Base-by-base conservation (phyloP, 1,140 invertebrate species). In the Drosophila ogumai region DNA sequence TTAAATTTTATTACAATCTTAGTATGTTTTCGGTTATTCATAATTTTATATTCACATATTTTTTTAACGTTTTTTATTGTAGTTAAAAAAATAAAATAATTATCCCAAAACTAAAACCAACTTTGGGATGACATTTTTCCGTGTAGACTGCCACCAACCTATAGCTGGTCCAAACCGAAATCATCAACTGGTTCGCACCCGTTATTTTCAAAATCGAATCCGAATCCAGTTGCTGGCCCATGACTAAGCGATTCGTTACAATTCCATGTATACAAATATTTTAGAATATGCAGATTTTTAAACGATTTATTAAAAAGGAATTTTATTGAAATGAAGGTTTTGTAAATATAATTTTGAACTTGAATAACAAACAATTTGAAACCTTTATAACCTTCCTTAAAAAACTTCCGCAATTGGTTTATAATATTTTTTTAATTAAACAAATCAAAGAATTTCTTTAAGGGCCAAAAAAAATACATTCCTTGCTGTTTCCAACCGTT, bases 161-260 rank as follows among this genome's bases (percentile, higher is more conserved):
- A 15, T 12, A 47, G 28, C 57, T 64, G 36, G 60, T 59, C 28
- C 6, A 60, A n/a, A 64, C 55, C 55, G 54, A 64, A 41, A 38
- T 6, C 28, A 7, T 1, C 7, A 43, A 60, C 60, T 32, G 55
- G 60, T 64, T 64, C 12, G 15, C 6, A 59, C 60, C 36, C 36
- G 60, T 60, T 60, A 36, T 58, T 59, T 59, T 52, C 28, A 31
- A 22, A 59, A 59, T 31, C 19, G 5, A 12, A 28, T 58, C n/a
- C 19, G 3, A n/a, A 38, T 57, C 32, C 52, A 58, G 34, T 25
- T 40, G 17, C 17, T 52, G 49, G 17, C 52, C 19, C 7, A n/a
- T 63, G 60, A 63, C 25, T 63, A 22, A 58, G 60, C 34, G 34
- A 40, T 58, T 40, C 25, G 34, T 19, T 34, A 22, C 10, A 10